phyloP scores from a whole-genome alignment of 2,888 invertebrate species.

The Cordilura impudica region DNA sequence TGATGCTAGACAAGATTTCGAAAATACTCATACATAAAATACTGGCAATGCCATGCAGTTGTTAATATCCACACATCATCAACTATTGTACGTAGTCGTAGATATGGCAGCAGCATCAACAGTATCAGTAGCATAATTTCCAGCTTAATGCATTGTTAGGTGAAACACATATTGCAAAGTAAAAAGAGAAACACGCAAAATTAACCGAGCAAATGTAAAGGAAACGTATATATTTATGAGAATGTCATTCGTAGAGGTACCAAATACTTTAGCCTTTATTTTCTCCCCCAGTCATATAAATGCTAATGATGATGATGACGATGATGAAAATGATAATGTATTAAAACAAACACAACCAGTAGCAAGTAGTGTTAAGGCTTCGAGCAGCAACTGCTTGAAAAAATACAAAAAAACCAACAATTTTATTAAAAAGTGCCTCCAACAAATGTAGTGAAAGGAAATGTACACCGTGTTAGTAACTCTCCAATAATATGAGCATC shows the following conservation, averaged over 20 bases:
- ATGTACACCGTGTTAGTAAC: conserved; percentile 3
- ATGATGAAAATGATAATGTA: not conserved
- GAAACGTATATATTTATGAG: conserved; percentile 4
- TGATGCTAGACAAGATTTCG: not conserved
- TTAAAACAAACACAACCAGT: conserved; percentile 6
- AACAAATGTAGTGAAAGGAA: not conserved
- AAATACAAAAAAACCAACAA: not conserved
- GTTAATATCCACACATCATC: not conserved
- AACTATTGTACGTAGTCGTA: no score
- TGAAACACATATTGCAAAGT: no score
- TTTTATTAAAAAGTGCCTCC: no score
- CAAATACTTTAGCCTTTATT: conserved; percentile 3
- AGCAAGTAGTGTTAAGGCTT: not conserved
- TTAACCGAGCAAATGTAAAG: not conserved
- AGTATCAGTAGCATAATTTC: not conserved
- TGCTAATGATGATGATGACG: conserved; percentile 6
- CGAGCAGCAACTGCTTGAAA: not conserved
- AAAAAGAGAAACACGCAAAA: no score
- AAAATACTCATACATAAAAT: not conserved
- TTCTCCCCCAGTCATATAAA: conserved; percentile 6
- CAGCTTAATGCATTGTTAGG: not conserved
- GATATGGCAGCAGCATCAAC: no score
- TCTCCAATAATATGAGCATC: not conserved
- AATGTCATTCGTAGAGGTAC: not conserved
- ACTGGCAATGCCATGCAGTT: not conserved